Evolutionary conservation across 2,797 vertebrate species (phyloP).

Genomic region (Toxotes lorentzi): DNA sequence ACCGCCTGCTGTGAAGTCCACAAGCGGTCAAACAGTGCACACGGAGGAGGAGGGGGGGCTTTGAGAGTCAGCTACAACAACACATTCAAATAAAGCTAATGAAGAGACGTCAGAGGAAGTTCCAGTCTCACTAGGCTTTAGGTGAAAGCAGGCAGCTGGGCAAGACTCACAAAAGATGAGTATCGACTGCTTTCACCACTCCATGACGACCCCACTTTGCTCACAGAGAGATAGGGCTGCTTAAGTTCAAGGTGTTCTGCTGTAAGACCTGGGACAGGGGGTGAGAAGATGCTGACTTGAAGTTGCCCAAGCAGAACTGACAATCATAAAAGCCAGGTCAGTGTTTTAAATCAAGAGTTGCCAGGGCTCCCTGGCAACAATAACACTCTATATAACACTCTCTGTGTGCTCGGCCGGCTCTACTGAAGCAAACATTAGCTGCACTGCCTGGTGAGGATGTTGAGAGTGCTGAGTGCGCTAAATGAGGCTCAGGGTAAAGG

Average conservation of each 20-base stretch:
- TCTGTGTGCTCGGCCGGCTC: neutral
- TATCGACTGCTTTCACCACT: neutral
- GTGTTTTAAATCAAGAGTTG: conserved; percentile 30
- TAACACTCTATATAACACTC: neutral
- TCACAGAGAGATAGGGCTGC: neutral
- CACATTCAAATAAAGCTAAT: conserved; percentile 26
- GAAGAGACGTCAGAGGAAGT: conserved; percentile 10
- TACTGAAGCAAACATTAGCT: conserved; percentile 15
- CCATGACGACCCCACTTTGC: neutral
- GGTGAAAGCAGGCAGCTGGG: neutral
- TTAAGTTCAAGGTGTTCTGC: conserved; percentile 23
- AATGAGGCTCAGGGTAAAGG: neutral
- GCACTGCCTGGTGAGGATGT: neutral
- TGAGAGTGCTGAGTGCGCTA: conserved; percentile 14
- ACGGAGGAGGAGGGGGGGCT: conserved; percentile 8
- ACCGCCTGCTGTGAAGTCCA: conserved; percentile 21
- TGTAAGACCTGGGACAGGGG: conserved; percentile 2
- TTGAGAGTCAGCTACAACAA: conserved; percentile 15
- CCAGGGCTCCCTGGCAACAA: conserved; percentile 4
- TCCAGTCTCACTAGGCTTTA: neutral
- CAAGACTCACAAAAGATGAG: neutral
- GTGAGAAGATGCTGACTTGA: neutral
- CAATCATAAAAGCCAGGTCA: conserved; percentile 11
- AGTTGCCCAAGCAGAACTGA: conserved; percentile 4
- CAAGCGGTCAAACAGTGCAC: conserved; percentile 15